phyloP scores from a whole-genome alignment of 2,113 vertebrate species.

The Oryzias curvinotus region DNA sequence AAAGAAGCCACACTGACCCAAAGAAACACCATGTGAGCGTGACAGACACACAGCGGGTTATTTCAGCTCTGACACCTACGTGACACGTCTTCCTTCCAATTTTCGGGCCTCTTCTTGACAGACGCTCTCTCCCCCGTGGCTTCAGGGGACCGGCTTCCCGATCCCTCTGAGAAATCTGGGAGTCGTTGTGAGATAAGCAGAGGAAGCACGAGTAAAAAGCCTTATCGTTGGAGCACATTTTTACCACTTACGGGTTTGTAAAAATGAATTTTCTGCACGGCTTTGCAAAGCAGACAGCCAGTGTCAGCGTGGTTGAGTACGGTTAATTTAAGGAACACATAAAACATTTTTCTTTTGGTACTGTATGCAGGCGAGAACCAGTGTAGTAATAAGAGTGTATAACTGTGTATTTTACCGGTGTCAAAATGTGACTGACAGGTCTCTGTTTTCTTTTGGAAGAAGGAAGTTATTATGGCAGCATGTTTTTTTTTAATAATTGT shows the following conservation, averaged over 20 bases:
- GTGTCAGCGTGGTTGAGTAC: constrained; percentile 9
- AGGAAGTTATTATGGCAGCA: too few relatives aligned
- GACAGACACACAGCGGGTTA: background rate
- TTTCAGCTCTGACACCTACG: constrained; percentile 11
- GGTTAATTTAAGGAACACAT: constrained; percentile 14
- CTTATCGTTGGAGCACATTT: background rate
- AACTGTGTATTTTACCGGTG: background rate
- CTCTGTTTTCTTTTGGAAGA: too few relatives aligned
- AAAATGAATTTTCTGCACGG: constrained; percentile 2
- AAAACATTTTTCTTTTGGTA: constrained; percentile 16
- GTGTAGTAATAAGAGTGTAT: constrained; percentile 2
- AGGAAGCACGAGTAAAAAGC: background rate
- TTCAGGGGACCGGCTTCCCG: constrained; percentile 17
- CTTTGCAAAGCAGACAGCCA: constrained; percentile 3
- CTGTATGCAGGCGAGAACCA: background rate
- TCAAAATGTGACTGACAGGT: too few relatives aligned
- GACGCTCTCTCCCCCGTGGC: constrained; percentile 36
- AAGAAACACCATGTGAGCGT: too few relatives aligned
- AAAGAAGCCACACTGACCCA: too few relatives aligned
- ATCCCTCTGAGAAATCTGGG: constrained; percentile 43
- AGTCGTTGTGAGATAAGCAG: background rate
- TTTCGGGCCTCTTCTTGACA: constrained; percentile 24
- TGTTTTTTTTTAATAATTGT: too few relatives aligned
- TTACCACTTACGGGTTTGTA: background rate
- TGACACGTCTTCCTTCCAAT: constrained; percentile 9